Conservation (phyloP, 1,140 invertebrate genomes). For the Sitobion miscanthi region DNA sequence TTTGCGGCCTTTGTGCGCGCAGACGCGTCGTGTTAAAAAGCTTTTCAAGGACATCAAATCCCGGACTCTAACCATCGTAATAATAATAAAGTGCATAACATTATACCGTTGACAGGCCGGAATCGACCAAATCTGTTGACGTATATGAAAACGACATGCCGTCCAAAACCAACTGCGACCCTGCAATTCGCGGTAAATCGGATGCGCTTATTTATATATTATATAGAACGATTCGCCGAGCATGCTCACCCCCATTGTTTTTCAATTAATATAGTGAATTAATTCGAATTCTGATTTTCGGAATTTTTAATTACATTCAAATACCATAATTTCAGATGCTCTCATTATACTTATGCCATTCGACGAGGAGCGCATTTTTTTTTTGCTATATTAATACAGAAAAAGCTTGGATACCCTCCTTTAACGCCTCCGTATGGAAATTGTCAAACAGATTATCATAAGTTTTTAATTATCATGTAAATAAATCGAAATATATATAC, state of each 20-base stretch:
- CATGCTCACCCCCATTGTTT: not conserved
- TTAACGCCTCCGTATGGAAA: not conserved
- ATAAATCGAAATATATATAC: not conserved
- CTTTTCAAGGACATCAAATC: not conserved
- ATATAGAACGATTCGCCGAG: not conserved
- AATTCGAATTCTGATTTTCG: not conserved
- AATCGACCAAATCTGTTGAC: not conserved
- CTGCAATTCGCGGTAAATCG: not conserved
- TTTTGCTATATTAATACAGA: not conserved
- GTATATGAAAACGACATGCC: not conserved
- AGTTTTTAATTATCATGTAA: not conserved
- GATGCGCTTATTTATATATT: not conserved
- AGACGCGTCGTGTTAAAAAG: not conserved
- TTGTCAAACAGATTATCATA: not conserved
- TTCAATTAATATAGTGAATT: not conserved
- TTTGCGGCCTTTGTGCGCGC: not conserved
- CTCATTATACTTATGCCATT: not conserved
- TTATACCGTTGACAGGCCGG: not conserved
- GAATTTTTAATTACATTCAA: not conserved
- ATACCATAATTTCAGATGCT: not conserved
- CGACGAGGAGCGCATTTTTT: not conserved
- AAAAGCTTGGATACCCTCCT: not conserved
- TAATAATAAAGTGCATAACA: not conserved
- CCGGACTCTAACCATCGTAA: not conserved
- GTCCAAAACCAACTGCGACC: not conserved